Conservation (phyloP, 2,888 invertebrate species). For the Lissocephala sabroskyi region DNA sequence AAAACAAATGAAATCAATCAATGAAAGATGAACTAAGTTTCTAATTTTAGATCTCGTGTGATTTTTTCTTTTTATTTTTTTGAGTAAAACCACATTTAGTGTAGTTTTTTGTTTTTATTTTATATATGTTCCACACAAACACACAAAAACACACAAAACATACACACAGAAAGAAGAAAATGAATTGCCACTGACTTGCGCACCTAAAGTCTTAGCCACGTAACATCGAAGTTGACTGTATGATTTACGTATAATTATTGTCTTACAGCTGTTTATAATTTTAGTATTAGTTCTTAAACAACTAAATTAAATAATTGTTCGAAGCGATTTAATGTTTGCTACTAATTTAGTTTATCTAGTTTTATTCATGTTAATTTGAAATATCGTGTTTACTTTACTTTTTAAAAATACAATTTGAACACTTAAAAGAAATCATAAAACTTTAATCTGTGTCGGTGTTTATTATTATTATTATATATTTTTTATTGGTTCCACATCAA, state of each 20-base stretch:
- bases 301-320: background rate
- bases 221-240: conserved; percentile 2
- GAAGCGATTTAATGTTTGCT: conserved; percentile 44
- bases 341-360: conserved; percentile 50
- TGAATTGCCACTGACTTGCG: conserved; percentile 51
- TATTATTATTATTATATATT: conserved; percentile 31
- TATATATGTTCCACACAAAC: conserved; percentile 6
- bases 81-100: background rate
- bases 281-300: background rate
- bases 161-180: conserved; percentile 5
- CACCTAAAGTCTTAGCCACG: conserved; percentile 23
- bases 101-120: conserved; percentile 1
- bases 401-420: conserved; percentile 43
- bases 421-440: conserved; percentile 32
- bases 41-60: conserved; percentile 54
- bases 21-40: conserved; percentile 46
- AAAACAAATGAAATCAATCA: too few species aligned
- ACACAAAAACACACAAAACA: background rate
- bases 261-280: background rate
- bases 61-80: conserved; percentile 37
- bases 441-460: conserved; percentile 55
- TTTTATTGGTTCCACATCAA: conserved; percentile 16
- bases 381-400: conserved; percentile 33
- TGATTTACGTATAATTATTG: background rate
- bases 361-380: conserved; percentile 35